Conservation (phyloP, 2,113 vertebrate genomes). For the Megaceryle maxima region DNA sequence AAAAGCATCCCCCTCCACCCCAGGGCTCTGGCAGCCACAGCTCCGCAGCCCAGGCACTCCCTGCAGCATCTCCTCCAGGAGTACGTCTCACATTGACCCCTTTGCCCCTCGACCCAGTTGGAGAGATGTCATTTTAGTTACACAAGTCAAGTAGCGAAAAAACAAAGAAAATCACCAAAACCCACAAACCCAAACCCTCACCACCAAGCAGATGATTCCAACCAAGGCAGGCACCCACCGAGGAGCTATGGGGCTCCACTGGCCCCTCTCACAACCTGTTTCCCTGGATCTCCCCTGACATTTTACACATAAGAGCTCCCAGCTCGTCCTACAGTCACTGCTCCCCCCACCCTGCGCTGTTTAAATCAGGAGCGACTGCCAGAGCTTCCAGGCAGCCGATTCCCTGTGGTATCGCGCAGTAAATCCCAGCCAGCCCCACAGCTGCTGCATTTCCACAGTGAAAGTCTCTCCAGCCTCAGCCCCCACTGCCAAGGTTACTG, state of each 20-base stretch:
- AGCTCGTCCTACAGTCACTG: rapidly evolving
- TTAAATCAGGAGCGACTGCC: background rate
- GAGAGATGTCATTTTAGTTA: background rate
- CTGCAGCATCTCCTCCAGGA: background rate
- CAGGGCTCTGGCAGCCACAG: background rate
- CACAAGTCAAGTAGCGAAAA: background rate
- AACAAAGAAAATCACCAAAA: background rate
- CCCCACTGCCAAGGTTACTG: background rate
- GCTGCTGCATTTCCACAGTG: background rate
- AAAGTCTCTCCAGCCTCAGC: background rate
- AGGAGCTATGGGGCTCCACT: background rate
- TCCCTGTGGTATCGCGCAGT: background rate
- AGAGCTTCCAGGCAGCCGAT: background rate
- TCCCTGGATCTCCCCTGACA: background rate
- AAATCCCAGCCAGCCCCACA: background rate
- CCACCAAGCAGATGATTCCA: background rate
- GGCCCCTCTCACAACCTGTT: background rate
- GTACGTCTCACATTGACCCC: background rate
- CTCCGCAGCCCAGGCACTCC: background rate
- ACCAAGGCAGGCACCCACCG: background rate
- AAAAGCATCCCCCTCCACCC: background rate
- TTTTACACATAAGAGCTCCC: background rate
- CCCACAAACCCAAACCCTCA: background rate
- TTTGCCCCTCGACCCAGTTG: background rate
- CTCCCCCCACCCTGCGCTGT: rapidly evolving